Percentiles rank a stretch among this genome's conserved stretches.
phyloP scores from a whole-genome alignment of 92 coral and sea anemone species.

The Blastomussa wellsi region DNA sequence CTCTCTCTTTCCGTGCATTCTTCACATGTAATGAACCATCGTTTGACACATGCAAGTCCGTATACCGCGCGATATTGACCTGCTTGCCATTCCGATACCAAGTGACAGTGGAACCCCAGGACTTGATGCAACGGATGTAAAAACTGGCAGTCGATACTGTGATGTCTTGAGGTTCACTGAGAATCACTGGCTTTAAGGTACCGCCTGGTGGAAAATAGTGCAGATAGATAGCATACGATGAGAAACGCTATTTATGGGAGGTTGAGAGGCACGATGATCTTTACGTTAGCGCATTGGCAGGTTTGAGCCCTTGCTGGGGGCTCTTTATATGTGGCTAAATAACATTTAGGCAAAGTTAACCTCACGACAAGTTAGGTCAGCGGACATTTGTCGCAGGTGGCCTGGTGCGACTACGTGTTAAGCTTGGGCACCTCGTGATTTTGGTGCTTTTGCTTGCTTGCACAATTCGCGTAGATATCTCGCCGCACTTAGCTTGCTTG shows the following conservation, averaged over 20 bases:
- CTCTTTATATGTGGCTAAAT: too few species aligned
- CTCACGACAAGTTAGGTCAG: too few species aligned
- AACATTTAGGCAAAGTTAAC: too few species aligned
- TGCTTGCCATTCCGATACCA: conserved; percentile 67
- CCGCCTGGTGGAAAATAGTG: conserved; percentile 40
- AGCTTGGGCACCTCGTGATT: too few species aligned
- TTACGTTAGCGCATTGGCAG: neutral
- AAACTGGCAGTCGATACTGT: conserved; percentile 59
- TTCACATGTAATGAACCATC: conserved; percentile 79
- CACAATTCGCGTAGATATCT: too few species aligned
- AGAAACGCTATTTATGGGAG: neutral
- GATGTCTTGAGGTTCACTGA: conserved; percentile 68
- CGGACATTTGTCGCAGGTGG: too few species aligned
- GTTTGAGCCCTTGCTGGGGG: neutral
- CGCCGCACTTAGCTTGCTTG: too few species aligned
- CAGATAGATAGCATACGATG: neutral
- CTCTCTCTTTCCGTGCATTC: conserved; percentile 64
- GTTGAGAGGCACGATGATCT: neutral
- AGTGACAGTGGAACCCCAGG: conserved; percentile 52
- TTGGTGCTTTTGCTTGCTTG: too few species aligned
- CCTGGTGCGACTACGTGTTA: too few species aligned
- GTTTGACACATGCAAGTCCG: conserved; percentile 55
- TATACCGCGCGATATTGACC: conserved; percentile 37
- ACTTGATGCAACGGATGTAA: conserved; percentile 71
- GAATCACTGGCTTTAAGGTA: conserved; percentile 57